Conservation (phyloP, 2,888 invertebrate species). For the Calephelis perditalis region DNA sequence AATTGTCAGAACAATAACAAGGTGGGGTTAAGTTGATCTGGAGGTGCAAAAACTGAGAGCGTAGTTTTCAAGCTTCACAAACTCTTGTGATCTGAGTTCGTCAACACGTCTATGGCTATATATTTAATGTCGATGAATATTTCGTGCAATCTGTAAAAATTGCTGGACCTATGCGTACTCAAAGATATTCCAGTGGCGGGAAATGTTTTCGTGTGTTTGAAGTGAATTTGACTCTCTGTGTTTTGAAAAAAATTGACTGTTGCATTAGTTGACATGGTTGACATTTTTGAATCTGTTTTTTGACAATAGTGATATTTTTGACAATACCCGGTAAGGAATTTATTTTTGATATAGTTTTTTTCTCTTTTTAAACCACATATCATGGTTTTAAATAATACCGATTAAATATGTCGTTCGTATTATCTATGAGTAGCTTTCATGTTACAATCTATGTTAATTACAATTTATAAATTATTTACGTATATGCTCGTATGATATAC, state of each 20-base stretch:
- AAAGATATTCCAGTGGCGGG: constrained; percentile 53
- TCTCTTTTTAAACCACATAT: background rate
- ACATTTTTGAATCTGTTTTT: background rate
- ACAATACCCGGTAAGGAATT: constrained; percentile 3
- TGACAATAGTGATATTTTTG: background rate
- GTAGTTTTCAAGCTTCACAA: constrained; percentile 41
- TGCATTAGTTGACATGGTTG: constrained; percentile 1
- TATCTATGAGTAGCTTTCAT: too few species aligned
- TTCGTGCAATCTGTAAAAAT: constrained; percentile 1
- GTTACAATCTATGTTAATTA: too few species aligned
- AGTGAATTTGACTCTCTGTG: constrained; percentile 48
- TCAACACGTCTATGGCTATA: constrained; percentile 41
- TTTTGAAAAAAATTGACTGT: constrained; percentile 24
- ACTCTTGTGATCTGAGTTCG: constrained; percentile 40
- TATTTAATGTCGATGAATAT: constrained; percentile 15
- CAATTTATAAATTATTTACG: too few species aligned
- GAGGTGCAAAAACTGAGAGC: constrained; percentile 50
- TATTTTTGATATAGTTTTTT: background rate
- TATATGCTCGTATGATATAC: too few species aligned
- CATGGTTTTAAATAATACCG: too few species aligned
- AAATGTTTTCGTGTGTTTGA: constrained; percentile 65
- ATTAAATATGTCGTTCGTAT: too few species aligned
- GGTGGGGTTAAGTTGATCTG: constrained; percentile 47
- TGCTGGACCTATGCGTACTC: constrained; percentile 44
- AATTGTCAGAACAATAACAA: constrained; percentile 53